phyloP scores from a whole-genome alignment of 2,113 vertebrate genomes.

The Alces alces region DNA sequence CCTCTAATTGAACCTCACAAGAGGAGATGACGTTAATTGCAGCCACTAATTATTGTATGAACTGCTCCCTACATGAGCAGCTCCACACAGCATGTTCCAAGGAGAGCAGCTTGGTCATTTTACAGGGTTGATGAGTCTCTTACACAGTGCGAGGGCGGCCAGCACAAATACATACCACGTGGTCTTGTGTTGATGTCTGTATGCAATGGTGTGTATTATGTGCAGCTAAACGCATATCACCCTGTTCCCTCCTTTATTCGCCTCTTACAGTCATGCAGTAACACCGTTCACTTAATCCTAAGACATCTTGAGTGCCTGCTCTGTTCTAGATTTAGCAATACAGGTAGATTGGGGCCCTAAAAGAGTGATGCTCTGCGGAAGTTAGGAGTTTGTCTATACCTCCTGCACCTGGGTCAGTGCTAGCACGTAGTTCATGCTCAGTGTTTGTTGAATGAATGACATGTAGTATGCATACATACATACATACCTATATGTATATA shows the following conservation, averaged over 20 bases:
- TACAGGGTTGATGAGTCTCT: not conserved
- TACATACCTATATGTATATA: not conserved
- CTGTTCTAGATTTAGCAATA: not conserved
- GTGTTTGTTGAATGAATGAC: not conserved
- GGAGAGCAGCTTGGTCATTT: not conserved
- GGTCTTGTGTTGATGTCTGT: not conserved
- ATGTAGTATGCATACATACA: too few relatives aligned
- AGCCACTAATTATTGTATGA: not conserved
- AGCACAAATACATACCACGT: rapidly evolving
- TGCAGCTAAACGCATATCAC: not conserved
- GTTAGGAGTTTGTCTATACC: not conserved
- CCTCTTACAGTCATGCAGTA: not conserved
- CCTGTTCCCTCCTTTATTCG: not conserved
- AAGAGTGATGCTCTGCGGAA: rapidly evolving
- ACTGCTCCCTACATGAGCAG: not conserved
- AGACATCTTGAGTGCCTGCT: not conserved
- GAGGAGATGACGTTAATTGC: not conserved
- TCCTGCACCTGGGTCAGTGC: not conserved
- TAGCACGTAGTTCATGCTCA: not conserved
- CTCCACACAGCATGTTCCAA: not conserved
- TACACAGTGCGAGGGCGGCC: rapidly evolving
- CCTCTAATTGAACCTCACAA: constrained; percentile 29
- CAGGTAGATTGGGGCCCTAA: not conserved
- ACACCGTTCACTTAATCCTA: not conserved
- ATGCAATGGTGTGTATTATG: rapidly evolving